Base-by-base conservation (phyloP, 2,888 invertebrate genomes). In the Synanthedon tipuliformis region DNA sequence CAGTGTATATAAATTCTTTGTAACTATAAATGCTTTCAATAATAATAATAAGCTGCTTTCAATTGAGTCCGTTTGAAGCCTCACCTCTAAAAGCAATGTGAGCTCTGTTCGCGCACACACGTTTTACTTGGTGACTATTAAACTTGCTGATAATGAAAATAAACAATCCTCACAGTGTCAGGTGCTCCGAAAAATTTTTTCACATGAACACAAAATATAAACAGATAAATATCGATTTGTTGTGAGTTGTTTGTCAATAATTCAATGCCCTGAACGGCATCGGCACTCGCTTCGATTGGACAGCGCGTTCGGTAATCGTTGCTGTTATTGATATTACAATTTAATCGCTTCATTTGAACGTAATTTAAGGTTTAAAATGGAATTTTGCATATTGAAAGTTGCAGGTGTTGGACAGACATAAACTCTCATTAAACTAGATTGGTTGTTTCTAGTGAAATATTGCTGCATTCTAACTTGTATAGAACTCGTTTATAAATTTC, bases 131-230 rank as follows among this genome's bases (percentile, higher is more conserved):
- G 34, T 10, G 45, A 15, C 8, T 45, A 13, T 45, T 45, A 45
- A 45, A 45, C 45, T 45, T 15, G 15, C 13, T 13, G 45, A 45
- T 45, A 45, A 5, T 13, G 45, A 45, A 15, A 45, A 45, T 15
- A 45, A 45, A 45, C 45, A 45, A 66, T 72, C 74, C 73, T 71
- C 74, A 71, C 69, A 1, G 72, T n/a, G n/a, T 69, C 72, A 73
- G 73, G 73, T 73, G 68, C 57, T 57, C 13, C 53, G 74, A 75
- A 73, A 73, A 65, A 61, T 60, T 58, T 60, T 58, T 64, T 68
- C 61, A 65, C 60, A 63, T 58, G 65, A 61, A 63, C 60, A 45
- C 45, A 15, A 45, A 45, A 45, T 45, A 45, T 34, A 10, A 34
- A 34, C 45, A 57, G 57, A 59, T 63, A 66, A 75, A 75, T 75